Conservation (phyloP, 2,113 vertebrate species). For the Parus major region DNA sequence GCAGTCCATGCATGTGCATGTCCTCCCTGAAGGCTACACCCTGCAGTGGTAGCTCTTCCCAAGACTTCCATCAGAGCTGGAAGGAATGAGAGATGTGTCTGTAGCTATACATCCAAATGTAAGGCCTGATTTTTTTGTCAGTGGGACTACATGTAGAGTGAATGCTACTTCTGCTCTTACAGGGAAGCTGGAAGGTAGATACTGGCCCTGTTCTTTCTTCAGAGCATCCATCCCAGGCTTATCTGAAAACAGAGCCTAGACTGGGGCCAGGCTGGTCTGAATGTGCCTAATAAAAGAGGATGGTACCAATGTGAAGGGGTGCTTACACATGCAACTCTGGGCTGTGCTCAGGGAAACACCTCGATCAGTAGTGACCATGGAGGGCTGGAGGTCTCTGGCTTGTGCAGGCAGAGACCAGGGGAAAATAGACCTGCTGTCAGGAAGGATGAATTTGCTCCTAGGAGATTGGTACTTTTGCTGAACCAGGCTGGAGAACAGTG, state of each 20-base stretch:
- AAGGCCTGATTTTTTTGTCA: not conserved
- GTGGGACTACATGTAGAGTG: fast-evolving
- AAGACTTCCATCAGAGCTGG: not conserved
- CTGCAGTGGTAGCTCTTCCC: not conserved
- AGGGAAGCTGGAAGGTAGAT: not conserved
- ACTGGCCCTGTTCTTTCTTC: not conserved
- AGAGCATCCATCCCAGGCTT: not conserved
- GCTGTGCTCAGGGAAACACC: not conserved
- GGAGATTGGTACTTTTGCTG: not conserved
- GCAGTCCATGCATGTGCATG: not conserved
- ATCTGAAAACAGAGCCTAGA: not conserved
- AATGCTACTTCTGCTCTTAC: not conserved
- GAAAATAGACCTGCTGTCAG: not conserved
- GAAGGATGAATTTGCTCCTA: not conserved
- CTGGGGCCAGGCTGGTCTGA: not conserved
- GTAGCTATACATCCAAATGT: not conserved
- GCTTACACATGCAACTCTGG: not conserved
- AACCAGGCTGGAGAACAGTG: not conserved
- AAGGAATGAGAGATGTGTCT: not conserved
- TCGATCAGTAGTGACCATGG: fast-evolving
- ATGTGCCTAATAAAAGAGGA: not conserved
- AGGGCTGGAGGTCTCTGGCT: not conserved
- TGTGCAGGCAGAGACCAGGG: not conserved
- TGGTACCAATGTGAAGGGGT: not conserved
- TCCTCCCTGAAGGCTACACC: not conserved